Base-by-base conservation (phyloP, 2,797 vertebrate genomes). In the Crenichthys baileyi region DNA sequence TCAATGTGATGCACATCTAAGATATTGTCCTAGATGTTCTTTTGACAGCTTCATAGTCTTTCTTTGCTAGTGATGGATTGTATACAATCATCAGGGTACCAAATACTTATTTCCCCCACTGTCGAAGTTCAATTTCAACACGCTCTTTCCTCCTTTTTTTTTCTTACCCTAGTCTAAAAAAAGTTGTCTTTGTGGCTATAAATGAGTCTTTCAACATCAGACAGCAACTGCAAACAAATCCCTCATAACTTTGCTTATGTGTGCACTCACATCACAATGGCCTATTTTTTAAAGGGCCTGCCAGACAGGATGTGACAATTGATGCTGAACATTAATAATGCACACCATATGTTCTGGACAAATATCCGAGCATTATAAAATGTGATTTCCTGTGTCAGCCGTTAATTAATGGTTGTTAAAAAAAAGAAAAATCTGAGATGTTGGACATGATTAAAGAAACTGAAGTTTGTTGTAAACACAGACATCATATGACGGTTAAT, bases 331-430 rank as follows among this genome's bases (percentile, higher is more conserved):
- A 92, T 91, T 93, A 95, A 92, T 95, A 92, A 93, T 92, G 79
- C 85, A 51, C 81, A 84, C 93, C 94, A 95, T 94, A 94, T 93
- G 95, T 91, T 94, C 85, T n/a, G 39, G 88, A 91, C 83, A 84
- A 92, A 91, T 87, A 86, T 80, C 90, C 84, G 90, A 93, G 91
- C 90, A 92, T 94, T 95, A 94, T 95, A 94, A 92, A 94, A 91
- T 84, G 83, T 85, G 86, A 94, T 94, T 89, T 29, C 55, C 83
- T 85, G 83, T 94, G 92, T 94, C 92, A 91, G 90, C 83, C 80
- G 76, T 91, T 95, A 91, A 94, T 94, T 94, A 93, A 93, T 81
- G 92, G 94, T 91, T 89, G 93, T 94, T 95, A 91, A 94, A 94
- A 88, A 80, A 89, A 87, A 93, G 91, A 86, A 90, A 93, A 92